Conservation (phyloP, 2,888 invertebrate species). For the Clitarchus hookeri region DNA sequence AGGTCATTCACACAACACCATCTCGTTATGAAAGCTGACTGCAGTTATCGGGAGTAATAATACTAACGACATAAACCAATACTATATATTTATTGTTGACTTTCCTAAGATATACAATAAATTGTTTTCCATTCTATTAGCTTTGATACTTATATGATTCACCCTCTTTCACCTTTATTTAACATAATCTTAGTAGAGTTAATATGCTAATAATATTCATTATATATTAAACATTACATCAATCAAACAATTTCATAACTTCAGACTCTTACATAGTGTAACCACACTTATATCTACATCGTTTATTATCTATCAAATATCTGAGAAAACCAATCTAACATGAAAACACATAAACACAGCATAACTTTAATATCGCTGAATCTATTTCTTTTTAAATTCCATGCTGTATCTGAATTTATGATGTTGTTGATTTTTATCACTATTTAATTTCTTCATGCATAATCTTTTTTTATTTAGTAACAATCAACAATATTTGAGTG, state of each 20-base stretch:
- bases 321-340: background rate
- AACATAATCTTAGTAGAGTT: background rate
- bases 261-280: background rate
- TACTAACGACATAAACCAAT: background rate
- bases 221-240: background rate
- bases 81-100: background rate
- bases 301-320: background rate
- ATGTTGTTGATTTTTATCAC: background rate
- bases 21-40: background rate
- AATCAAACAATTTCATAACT: conserved; percentile 8
- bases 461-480: background rate
- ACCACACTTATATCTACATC: background rate
- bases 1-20: no score
- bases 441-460: background rate
- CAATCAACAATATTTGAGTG: background rate
- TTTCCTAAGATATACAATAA: background rate
- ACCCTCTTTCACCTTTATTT: background rate
- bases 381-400: background rate
- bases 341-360: background rate
- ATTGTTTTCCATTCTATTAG: background rate
- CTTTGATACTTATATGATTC: background rate
- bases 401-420: background rate
- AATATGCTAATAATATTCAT: background rate
- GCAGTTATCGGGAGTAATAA: background rate
- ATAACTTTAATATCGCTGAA: background rate